Evolutionary conservation across 2,888 invertebrate genomes (phyloP), one percentile per base, ranked within the genome.

Genomic region (Trilocha varians): DNA sequence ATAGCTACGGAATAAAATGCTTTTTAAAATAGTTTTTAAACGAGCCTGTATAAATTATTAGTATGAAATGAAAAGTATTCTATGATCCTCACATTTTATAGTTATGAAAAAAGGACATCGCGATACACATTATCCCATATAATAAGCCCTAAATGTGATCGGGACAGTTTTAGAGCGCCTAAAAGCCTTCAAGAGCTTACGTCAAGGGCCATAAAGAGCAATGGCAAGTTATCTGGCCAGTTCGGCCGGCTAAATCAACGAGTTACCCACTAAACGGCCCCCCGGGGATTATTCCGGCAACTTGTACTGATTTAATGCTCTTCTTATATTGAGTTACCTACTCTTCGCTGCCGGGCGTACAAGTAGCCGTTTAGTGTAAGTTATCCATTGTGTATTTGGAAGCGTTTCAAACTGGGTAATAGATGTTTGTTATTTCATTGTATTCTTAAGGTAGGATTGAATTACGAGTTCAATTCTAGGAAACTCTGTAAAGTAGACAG

Each of bases 241-340:
- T 49, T 55, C 52, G 44, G 35, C 40, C 33, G 49, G 52, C 53
- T 55, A 59, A 55, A 55, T 47, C 55, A 55, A 55, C 46, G 51
- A 52, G 49, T 62, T 57, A 59, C 50, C 59, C 46, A 47, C 48
- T 58, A 57, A 62, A 60, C 50, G 50, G 47, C 43, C 61, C 44
- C 52, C 48, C 46, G 48, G 49, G 53, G 47, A 51, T 48, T 48
- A 50, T 42, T 48, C 41, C 37, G 35, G 40, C 41, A 44, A 55
- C 54, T 47, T 56, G 47, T 32, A 17, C 42, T 53, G 54, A 63
- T 64, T 62, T 57, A 57, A 47, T 50, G 40, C 32, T 17, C 35
- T 35, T 17, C 32, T 25, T 39, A 36, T 40, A 47, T 48, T 43
- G 45, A 52, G 41, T 55, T 49, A 16, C 36, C 13, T 16, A 36